Evolutionary conservation across 1,140 invertebrate species (phyloP), one percentile per base, ranked within the genome.

Genomic region (Drosophila athabasca): DNA sequence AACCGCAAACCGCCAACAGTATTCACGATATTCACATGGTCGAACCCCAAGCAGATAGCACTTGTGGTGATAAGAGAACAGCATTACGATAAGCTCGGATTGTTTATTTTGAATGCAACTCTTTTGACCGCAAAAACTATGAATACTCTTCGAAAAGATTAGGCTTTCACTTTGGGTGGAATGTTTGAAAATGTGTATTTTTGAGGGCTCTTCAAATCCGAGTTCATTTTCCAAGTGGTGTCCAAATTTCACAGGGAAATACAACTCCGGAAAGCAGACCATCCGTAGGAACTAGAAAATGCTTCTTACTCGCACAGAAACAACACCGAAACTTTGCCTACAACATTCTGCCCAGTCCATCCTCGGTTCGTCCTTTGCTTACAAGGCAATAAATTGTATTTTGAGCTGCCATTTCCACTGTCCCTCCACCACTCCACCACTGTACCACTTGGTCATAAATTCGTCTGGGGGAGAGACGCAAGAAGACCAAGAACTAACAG

Each of bases 281-380:
- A n/a, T 52, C 45, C 3, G 44, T 50, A 68, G 45, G 64, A 4
- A 51, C 51, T 39, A 65, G 44, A 69, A 69, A 69, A 69, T 19
- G 65, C 67, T 50, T 58, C 67, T 69, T 58, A 50, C 69, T 26
- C 35, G 39, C 19, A 15, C 57, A 15, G 66, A 58, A 69, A 57
- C 43, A 69, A 69, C 51, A 69, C n/a, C 43, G 43, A 58, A 69
- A 69, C 67, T 69, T 69, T 60, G 4, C 69, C 65, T 69, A 69
- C 64, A 58, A 66, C 65, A 26, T 26, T 35, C 52, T 45, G 4
- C 31, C 51, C 29, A 29, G 2, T 7, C 49, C 66, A 26, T 44
- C 31, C 24, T 62, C n/a, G 19, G 35, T 35, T 19, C 17, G 15
- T 43, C 24, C 13, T 19, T 8, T 29, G 31, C 17, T 11, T 11